These are phyloP conservation scores for Bhutanitis thaidina DNA, from an alignment of 2,888 invertebrate species.

Conservation along the genomic window DNA sequence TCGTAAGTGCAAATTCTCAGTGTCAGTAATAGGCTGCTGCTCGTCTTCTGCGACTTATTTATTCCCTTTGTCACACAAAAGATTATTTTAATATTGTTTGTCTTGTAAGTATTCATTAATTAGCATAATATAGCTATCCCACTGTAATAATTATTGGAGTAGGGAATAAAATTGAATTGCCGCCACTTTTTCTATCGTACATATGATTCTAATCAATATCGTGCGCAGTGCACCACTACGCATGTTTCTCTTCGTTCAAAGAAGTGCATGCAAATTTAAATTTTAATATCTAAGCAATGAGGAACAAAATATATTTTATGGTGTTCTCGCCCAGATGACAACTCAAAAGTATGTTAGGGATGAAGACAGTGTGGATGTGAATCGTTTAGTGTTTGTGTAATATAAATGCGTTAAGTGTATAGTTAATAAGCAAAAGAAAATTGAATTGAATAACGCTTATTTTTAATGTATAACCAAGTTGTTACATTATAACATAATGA, in stretches of 20 bases:
- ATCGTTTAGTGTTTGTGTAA: conserved; percentile 38
- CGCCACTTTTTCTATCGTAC: conserved; percentile 63
- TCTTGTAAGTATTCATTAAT: no score
- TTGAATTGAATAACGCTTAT: background rate
- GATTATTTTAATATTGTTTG: no score
- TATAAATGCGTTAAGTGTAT: conserved; percentile 21
- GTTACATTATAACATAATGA: background rate
- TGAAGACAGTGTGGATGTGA: conserved; percentile 58
- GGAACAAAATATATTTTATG: conserved; percentile 23
- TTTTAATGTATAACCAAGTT: background rate
- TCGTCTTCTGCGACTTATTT: no score
- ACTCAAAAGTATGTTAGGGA: conserved; percentile 45
- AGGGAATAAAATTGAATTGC: conserved; percentile 48
- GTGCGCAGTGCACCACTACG: conserved; percentile 74
- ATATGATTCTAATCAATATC: conserved; percentile 73
- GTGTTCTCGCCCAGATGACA: conserved; percentile 54
- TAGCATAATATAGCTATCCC: background rate
- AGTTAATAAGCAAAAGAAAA: conserved; percentile 2
- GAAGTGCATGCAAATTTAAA: conserved; percentile 25
- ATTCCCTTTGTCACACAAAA: no score
- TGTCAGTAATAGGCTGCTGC: no score
- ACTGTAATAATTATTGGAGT: background rate
- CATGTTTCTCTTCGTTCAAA: conserved; percentile 55
- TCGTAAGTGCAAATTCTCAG: no score
- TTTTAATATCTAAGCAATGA: conserved; percentile 23